Evolutionary conservation across 2,888 invertebrate genomes (phyloP), one percentile per base, ranked within the genome.

Genomic region (Pyrgus malvae): DNA sequence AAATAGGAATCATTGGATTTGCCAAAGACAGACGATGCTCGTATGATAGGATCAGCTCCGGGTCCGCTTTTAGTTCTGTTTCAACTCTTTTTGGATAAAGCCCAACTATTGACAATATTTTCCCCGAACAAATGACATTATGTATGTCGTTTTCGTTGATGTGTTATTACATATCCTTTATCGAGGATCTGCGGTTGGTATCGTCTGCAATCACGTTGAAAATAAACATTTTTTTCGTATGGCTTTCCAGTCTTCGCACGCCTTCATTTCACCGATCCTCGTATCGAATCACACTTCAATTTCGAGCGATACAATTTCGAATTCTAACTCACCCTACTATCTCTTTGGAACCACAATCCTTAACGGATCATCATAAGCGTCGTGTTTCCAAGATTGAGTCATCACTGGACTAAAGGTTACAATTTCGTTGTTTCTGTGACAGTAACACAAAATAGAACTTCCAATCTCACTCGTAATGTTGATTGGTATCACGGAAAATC

Each of bases 231-330:
- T 56, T 60, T 58, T 63, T 44, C 50, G 48, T 31, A 50, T 59
- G 55, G n/a, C n/a, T n/a, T 45, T 42, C 42, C 60, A 31, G 25
- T 45, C 23, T 9, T 40, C 12, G 29, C 19, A n/a, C 17, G 53
- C 44, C 59, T 55, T 48, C 55, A 61, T 58, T 59, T 61, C 55
- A 59, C 49, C 37, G 55, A 57, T 57, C 61, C 61, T 57, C 58
- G 54, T 56, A 63, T 63, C 61, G 58, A 63, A 57, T 58, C 58
- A 50, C 59, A 58, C 56, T 61, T 61, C 49, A 49, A 53, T 56
- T 53, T 38, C 51, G 46, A 49, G 40, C 54, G 48, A 51, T 50
- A 49, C 58, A 23, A 40, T 54, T 16, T 33, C 23, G 40, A 40
- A 46, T 40, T 40, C 46, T 54, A 40, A 46, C 46, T 46, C 46